phyloP scores from a whole-genome alignment of 2,113 vertebrate genomes.

The Orcinus orca region DNA sequence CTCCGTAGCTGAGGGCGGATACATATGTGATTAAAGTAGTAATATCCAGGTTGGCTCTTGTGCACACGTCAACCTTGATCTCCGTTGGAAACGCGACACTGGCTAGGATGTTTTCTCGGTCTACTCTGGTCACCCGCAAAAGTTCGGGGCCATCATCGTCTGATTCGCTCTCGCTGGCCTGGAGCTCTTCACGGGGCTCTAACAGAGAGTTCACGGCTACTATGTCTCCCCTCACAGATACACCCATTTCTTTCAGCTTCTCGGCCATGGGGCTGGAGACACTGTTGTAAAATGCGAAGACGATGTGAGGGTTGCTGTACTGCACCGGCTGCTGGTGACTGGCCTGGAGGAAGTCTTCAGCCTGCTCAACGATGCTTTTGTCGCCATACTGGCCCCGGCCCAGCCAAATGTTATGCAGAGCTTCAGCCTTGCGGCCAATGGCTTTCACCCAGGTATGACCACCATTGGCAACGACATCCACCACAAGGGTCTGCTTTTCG shows the following conservation, averaged over 20 bases:
- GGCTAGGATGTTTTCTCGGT: slow-evolving; percentile 88
- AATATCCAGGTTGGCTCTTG: slow-evolving; percentile 94
- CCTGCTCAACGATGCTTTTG: slow-evolving; percentile 93
- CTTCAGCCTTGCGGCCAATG: slow-evolving; percentile 95
- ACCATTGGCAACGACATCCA: slow-evolving; percentile 93
- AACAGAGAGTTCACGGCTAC: slow-evolving; percentile 88
- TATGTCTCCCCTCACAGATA: slow-evolving; percentile 93
- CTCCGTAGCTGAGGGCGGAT: slow-evolving; percentile 94
- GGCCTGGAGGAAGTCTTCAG: slow-evolving; percentile 92
- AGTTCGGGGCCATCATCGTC: slow-evolving; percentile 81
- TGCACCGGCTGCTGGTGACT: slow-evolving; percentile 93
- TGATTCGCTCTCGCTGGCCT: slow-evolving; percentile 74
- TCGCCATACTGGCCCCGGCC: slow-evolving; percentile 97
- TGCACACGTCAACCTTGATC: slow-evolving; percentile 89
- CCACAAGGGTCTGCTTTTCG: slow-evolving; percentile 89
- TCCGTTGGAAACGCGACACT: slow-evolving; percentile 91
- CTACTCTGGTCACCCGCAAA: slow-evolving; percentile 87
- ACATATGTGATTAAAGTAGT: slow-evolving; percentile 95
- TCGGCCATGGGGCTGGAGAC: slow-evolving; percentile 94
- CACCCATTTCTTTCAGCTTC: slow-evolving; percentile 90
- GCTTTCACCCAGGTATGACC: slow-evolving; percentile 98
- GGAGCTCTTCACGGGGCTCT: slow-evolving; percentile 68
- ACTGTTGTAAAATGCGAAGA: slow-evolving; percentile 97
- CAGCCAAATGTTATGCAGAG: slow-evolving; percentile 97
- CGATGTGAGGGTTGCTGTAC: slow-evolving; percentile 91